Conservation (phyloP, 2,113 vertebrate genomes). For the Notarius quadriscutis region DNA sequence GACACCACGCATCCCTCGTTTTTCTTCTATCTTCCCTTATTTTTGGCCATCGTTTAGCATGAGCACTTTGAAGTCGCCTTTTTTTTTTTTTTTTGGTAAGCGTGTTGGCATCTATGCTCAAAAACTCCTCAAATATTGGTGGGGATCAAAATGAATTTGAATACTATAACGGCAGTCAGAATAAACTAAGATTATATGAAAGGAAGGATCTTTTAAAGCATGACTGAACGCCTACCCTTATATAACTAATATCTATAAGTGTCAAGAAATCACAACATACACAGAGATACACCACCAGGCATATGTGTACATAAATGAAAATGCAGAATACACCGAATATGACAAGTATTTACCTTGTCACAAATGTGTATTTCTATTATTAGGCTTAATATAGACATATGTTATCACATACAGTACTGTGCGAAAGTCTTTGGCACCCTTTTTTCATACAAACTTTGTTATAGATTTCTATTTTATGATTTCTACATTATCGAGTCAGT, state of each 20-base stretch:
- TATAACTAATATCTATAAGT: background rate
- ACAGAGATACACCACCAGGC: constrained; percentile 21
- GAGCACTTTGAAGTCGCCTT: constrained; percentile 76
- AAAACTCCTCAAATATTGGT: constrained; percentile 70
- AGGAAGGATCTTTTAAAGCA: background rate
- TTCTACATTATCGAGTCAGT: too few relatives aligned
- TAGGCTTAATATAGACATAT: background rate
- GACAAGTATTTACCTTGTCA: background rate
- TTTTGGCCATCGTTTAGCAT: constrained; percentile 83
- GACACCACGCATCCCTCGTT: background rate
- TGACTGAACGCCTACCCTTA: background rate
- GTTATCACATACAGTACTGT: too few relatives aligned
- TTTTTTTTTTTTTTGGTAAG: constrained; percentile 67
- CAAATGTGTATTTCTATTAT: background rate
- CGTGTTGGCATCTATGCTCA: background rate
- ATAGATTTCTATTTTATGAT: too few relatives aligned
- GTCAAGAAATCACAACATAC: background rate
- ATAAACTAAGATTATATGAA: background rate
- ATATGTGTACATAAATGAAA: background rate
- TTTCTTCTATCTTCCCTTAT: background rate
- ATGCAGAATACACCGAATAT: background rate
- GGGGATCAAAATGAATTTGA: background rate
- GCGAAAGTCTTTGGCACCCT: too few relatives aligned
- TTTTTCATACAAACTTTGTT: too few relatives aligned
- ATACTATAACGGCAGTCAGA: background rate